A percentile compares a stretch with the other conserved stretches of the same genome.
Conservation (phyloP, 30 jellyfish, hydroid and myxozoan species). For the Aurelia aurita complex sp. Pacific region DNA sequence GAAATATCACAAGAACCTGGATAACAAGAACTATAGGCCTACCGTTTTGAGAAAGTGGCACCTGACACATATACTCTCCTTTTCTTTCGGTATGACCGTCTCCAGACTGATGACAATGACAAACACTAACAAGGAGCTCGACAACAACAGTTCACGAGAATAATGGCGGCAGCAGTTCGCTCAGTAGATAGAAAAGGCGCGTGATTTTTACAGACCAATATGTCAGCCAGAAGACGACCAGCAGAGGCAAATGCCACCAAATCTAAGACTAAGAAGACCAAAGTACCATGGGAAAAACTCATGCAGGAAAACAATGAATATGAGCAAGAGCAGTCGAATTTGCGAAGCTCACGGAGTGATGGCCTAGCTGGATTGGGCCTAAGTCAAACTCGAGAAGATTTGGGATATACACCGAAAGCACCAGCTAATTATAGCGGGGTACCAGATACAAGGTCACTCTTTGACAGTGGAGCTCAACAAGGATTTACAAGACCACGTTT, state of each 20-base stretch:
- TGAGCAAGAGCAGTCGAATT: conserved; percentile 31
- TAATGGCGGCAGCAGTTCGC: too few species aligned
- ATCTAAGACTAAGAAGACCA: conserved; percentile 32
- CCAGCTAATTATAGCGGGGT: conserved; percentile 56
- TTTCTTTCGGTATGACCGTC: too few species aligned
- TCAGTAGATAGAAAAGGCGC: too few species aligned
- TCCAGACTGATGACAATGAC: too few species aligned
- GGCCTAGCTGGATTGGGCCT: conserved; percentile 21
- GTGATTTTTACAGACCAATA: background rate
- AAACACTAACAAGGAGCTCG: too few species aligned
- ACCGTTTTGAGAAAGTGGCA: too few species aligned
- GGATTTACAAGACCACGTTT: conserved; percentile 45
- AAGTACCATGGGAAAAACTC: conserved; percentile 67
- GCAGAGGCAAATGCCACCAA: conserved; percentile 15
- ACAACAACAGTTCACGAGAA: conserved; percentile 30
- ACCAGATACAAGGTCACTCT: conserved; percentile 48
- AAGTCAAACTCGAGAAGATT: conserved; percentile 22
- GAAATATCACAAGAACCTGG: too few species aligned
- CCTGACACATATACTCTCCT: too few species aligned
- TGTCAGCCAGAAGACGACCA: conserved; percentile 51
- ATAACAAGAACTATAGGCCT: too few species aligned
- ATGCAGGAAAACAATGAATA: conserved; percentile 30
- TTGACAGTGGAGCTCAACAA: conserved; percentile 21
- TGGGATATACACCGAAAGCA: conserved; percentile 55
- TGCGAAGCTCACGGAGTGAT: conserved; percentile 5